Evolutionary conservation across 1,140 invertebrate species (phyloP), one percentile per base, ranked within the genome.

Genomic region (Zaprionus ghesquierei): DNA sequence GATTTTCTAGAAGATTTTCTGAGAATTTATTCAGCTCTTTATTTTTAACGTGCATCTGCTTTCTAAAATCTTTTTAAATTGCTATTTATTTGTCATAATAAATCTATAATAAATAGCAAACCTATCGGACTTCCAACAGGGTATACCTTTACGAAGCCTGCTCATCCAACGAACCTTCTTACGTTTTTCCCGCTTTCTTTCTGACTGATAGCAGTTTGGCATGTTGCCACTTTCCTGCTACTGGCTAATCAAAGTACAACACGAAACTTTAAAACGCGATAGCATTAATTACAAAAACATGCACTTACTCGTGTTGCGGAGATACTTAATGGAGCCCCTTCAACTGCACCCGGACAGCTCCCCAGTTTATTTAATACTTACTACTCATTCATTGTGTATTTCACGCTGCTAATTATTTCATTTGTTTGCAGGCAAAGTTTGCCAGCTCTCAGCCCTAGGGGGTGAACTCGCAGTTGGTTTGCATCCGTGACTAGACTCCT

Each of bases 351-450:
- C n/a, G 20, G 50, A 23, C 15, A 20, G 9, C 33, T 62, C 12
- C 27, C 29, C 22, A 41, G n/a, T 29, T 46, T 10, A 13, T 35
- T 25, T n/a, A 8, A 49, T 18, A 29, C 18, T n/a, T 46, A 18
- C 22, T 20, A 27, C 51, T 46, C 29, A 65, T 69, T 56, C 41
- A 62, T 56, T 73, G 23, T 38, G 51, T n/a, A 51, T 75, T 62
- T 75, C 59, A 51, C 44, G 44, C 63, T 65, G 53, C 70, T 50
- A 61, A 59, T 89, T 87, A 87, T 87, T 79, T 66, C 76, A 87
- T 87, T 87, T 82, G 84, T 79, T 89, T 56, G 41, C 58, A 62
- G 46, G 35, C 38, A 62, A 69, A 81, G 35, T 87, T 86, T 63
- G 54, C 22, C 54, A 46, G n/a, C 29, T 54, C 15, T 31, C n/a